Base-by-base conservation (phyloP, 2,888 invertebrate species). In the Cyrtodaria siliqua region DNA sequence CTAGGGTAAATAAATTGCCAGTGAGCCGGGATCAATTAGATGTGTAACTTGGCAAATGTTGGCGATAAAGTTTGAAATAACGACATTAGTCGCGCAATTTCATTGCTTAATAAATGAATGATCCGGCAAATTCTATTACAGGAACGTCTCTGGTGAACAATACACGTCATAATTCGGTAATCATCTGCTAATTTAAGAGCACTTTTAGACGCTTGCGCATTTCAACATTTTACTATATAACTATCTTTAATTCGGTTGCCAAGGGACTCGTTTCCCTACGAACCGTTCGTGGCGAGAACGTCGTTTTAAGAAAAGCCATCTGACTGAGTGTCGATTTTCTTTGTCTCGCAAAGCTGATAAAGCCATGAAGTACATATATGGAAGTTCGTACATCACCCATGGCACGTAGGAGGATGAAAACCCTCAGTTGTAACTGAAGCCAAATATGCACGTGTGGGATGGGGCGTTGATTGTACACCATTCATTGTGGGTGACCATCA, bases 111-210 rank as follows among this genome's bases (percentile, higher is more conserved):
- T 79, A 72, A 71, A 75, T 67, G 75, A 75, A 75, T 64, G 66
- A 59, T 71, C 72, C 69, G 81, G 50, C 78, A 72, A 72, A 81
- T 75, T 72, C 72, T 75, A 78, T 81, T 78, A 78, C 33, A 18
- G 50, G 18, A 26, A 23, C 18, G 20, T 75, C 81, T 60, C 81
- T 12, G 0, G 81, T 55, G 81, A 53, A 49, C 66, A 53, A 81
- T 75, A 68, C 29, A 63, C 57, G 67, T 71, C 71, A 80, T 76
- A 69, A 69, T 60, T 20, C 40, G 29, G 70, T 73, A 67, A 77
- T 70, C 66, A 73, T 66, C 67, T 38, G 67, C 64, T 80, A 76
- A 69, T 62, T 73, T 76, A 62, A 38, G 69, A 62, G 60, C 29
- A 69, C 69, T 75, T 74, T 20, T 63, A 44, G 27, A 50, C 70